Conservation (phyloP, 2,888 invertebrate genomes). For the Oscheius myriophilus region DNA sequence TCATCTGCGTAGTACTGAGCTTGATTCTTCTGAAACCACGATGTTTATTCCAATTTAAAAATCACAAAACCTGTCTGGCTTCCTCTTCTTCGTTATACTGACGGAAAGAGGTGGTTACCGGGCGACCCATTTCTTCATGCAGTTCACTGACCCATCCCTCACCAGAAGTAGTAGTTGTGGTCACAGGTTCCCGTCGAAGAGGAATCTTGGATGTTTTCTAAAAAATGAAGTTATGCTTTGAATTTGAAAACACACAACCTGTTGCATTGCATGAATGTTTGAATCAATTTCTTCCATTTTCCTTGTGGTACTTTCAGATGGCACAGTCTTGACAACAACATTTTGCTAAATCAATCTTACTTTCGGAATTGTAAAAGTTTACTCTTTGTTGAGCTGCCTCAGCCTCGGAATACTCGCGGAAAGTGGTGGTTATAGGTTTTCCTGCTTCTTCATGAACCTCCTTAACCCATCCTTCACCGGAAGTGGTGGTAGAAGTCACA, state of each 20-base stretch:
- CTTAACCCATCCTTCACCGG: conserved; percentile 36
- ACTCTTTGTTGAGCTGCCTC: conserved; percentile 19
- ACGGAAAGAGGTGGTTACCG: conserved; percentile 28
- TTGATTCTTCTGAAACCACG: background rate
- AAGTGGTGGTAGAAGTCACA: conserved; percentile 18
- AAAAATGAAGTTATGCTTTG: no score
- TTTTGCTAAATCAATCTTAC: conserved; percentile 11
- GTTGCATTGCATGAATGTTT: background rate
- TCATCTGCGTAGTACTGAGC: conserved; percentile 10
- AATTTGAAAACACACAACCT: no score
- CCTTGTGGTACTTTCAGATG: background rate
- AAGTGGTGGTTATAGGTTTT: conserved; percentile 10
- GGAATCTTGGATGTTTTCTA: conserved; percentile 27
- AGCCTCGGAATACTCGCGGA: conserved; percentile 25
- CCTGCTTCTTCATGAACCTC: conserved; percentile 23
- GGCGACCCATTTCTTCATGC: conserved; percentile 41
- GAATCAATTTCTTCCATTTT: conserved; percentile 1
- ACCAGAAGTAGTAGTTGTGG: conserved; percentile 25
- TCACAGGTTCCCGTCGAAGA: conserved; percentile 13
- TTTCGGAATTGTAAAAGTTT: conserved; percentile 27
- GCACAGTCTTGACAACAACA: conserved; percentile 9
- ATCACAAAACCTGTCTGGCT: conserved; percentile 5
- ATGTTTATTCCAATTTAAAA: background rate
- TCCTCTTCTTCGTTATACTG: conserved; percentile 30
- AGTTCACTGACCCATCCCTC: conserved; percentile 38